Evolutionary conservation across 1,140 invertebrate species (phyloP).

Genomic region (Caligus rogercresseyi): DNA sequence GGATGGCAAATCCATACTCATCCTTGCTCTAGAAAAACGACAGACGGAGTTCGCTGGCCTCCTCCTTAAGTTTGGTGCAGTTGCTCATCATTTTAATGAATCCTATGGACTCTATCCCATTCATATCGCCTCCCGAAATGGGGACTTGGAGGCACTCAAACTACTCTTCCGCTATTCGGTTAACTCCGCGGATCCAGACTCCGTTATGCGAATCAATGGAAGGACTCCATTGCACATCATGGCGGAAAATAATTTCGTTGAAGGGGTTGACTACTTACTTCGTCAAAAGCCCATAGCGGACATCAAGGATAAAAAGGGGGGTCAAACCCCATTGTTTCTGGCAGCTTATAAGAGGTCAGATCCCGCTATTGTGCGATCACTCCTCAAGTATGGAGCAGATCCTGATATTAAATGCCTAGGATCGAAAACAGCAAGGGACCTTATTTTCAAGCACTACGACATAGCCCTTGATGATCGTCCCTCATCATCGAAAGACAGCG

Average conservation of each 20-base stretch:
- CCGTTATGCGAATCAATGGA: constrained; percentile 1
- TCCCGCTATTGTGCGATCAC: neutral
- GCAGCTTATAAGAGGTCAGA: neutral
- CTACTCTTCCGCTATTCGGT: neutral
- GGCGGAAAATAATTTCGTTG: neutral
- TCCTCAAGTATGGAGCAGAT: constrained; percentile 3
- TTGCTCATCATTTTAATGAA: constrained; percentile 2
- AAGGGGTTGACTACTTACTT: constrained; percentile 6
- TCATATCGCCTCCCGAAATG: neutral
- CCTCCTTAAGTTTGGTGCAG: constrained; percentile 5
- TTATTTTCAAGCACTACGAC: neutral
- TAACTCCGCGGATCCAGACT: neutral
- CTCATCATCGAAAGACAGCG: neutral
- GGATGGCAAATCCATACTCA: constrained; percentile 8
- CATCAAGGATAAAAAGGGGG: constrained; percentile 18
- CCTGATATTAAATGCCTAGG: neutral
- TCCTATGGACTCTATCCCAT: constrained; percentile 1
- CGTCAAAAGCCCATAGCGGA: neutral
- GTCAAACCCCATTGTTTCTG: constrained; percentile 18
- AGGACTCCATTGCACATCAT: constrained; percentile 6
- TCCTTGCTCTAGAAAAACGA: constrained; percentile 3
- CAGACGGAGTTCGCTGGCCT: neutral
- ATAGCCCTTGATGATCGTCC: neutral
- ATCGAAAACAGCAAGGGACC: neutral
- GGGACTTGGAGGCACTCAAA: neutral